Evolutionary conservation across 1,140 invertebrate species (phyloP).

Genomic region (Idris sp.): DNA sequence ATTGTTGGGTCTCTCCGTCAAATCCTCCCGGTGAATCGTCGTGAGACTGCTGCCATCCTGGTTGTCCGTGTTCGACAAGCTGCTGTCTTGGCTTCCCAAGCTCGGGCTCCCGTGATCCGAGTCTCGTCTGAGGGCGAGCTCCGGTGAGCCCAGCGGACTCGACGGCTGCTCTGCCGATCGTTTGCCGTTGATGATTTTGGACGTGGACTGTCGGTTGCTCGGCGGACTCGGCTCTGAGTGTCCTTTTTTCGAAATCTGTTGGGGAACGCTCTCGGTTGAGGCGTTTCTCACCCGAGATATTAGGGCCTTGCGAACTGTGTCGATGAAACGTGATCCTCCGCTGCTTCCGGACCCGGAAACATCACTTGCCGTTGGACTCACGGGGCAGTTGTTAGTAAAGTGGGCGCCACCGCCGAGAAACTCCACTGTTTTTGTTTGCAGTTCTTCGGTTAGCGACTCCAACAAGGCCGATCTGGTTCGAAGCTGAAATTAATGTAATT

Average conservation of each 20-base stretch:
- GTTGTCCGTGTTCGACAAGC: conserved; percentile 74
- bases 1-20: conserved; percentile 61
- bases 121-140: conserved; percentile 71
- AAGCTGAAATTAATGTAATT: too few relatives aligned
- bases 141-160: conserved; percentile 73
- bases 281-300: conserved; percentile 85
- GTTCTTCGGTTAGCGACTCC: too few relatives aligned
- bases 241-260: conserved; percentile 78
- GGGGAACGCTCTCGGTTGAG: conserved; percentile 77
- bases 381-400: too few relatives aligned
- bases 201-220: conserved; percentile 72
- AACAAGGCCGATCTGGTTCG: too few relatives aligned
- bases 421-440: too few relatives aligned
- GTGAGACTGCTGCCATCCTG: conserved; percentile 69
- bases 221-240: conserved; percentile 75
- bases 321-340: conserved; percentile 91
- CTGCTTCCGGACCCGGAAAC: too few relatives aligned
- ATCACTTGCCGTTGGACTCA: too few relatives aligned
- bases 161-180: conserved; percentile 69
- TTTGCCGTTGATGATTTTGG: conserved; percentile 68
- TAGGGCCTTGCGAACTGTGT: conserved; percentile 93
- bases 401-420: too few relatives aligned
- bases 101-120: conserved; percentile 72
- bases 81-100: conserved; percentile 73
- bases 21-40: conserved; percentile 70